Evolutionary conservation across 2,888 invertebrate species (phyloP).

Genomic region (Lasiommata megera): DNA sequence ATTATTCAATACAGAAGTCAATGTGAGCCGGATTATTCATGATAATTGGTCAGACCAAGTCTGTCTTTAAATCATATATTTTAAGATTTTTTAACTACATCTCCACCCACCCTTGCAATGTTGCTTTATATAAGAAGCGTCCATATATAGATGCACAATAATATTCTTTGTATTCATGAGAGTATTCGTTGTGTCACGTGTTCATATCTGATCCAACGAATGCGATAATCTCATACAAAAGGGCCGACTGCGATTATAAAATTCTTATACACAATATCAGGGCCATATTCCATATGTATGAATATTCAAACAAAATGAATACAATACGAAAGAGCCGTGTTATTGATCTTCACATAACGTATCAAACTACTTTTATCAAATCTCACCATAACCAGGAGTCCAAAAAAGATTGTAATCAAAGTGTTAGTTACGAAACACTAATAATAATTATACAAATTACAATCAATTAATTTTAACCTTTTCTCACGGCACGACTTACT

Average conservation of each 20-base stretch:
- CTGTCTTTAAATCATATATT: too few species aligned
- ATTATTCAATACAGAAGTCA: too few species aligned
- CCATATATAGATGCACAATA: constrained; percentile 4
- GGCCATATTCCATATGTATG: neutral
- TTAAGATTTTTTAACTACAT: neutral
- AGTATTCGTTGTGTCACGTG: constrained; percentile 1
- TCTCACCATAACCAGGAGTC: neutral
- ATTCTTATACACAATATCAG: neutral
- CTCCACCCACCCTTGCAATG: neutral
- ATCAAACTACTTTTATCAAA: neutral
- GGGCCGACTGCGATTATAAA: constrained; percentile 10
- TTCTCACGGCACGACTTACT: constrained; percentile 21
- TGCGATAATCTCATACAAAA: constrained; percentile 9
- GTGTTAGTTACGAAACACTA: neutral
- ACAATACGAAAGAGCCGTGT: neutral
- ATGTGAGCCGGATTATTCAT: too few species aligned
- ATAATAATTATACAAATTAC: neutral
- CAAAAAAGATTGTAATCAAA: neutral
- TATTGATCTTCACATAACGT: neutral
- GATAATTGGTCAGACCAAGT: too few species aligned
- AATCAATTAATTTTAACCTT: constrained; percentile 17
- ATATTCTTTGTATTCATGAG: constrained; percentile 13
- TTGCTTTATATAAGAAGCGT: neutral
- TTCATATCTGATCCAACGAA: constrained; percentile 7
- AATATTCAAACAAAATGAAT: neutral